These are phyloP conservation scores for Montipora capricornis DNA, from an alignment of 64 coral and sea anemone genomes.

Conservation along the genomic window DNA sequence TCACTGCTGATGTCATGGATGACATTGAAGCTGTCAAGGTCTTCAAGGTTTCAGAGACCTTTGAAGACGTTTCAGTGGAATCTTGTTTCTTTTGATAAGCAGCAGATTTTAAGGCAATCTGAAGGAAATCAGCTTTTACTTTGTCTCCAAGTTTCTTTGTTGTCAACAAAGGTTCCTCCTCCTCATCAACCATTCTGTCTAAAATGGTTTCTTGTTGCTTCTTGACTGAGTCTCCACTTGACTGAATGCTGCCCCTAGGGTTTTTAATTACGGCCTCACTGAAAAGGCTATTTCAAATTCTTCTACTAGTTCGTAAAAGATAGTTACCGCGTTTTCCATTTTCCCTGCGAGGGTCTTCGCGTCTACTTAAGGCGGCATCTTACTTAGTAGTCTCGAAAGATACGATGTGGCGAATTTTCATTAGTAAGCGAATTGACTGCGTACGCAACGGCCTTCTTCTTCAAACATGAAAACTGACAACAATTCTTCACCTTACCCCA, in stretches of 20 bases:
- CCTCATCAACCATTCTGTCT: background rate
- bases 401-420: no score
- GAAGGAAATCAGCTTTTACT: background rate
- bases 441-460: no score
- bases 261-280: slow-evolving; percentile 19
- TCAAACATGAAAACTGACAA: no score
- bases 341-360: slow-evolving; percentile 3
- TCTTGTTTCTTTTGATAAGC: background rate
- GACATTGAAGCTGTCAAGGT: no score
- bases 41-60: background rate
- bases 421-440: no score
- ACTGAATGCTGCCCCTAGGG: background rate
- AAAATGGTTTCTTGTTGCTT: background rate
- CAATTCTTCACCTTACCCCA: no score
- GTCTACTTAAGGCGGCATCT: no score
- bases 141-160: background rate
- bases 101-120: background rate
- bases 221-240: background rate
- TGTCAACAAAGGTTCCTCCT: background rate
- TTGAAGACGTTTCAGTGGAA: background rate
- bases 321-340: slow-evolving; percentile 29
- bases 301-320: slow-evolving; percentile 71
- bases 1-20: background rate
- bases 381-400: no score
- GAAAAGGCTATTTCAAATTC: slow-evolving; percentile 73